Evolutionary conservation across 2,888 invertebrate genomes (phyloP).

Genomic region (Sminthurinus aureus): DNA sequence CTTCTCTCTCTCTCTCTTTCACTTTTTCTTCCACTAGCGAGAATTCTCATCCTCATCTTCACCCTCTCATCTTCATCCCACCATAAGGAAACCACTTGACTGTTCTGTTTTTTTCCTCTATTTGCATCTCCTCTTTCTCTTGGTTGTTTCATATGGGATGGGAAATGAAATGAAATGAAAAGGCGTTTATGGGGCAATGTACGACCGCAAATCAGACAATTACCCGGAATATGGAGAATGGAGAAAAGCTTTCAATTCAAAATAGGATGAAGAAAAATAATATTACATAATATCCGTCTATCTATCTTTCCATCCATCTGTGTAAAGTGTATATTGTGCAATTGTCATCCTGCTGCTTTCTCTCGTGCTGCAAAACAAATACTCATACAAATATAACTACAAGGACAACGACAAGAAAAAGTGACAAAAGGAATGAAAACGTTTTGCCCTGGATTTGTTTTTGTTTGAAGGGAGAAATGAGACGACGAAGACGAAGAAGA

Average conservation of each 20-base stretch:
- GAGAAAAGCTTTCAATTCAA: conserved; percentile 8
- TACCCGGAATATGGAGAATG: background rate
- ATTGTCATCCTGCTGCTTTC: background rate
- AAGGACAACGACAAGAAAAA: background rate
- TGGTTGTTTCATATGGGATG: background rate
- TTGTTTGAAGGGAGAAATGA: background rate
- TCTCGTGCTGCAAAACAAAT: background rate
- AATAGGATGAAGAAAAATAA: conserved; percentile 2
- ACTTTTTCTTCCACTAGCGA: too few species aligned
- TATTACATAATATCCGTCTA: background rate
- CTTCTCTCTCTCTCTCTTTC: too few species aligned
- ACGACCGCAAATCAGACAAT: conserved; percentile 8
- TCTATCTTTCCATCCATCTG: too few species aligned
- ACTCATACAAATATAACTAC: background rate
- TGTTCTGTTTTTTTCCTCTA: too few species aligned
- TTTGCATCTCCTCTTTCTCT: too few species aligned
- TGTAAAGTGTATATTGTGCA: too few species aligned
- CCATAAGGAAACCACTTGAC: too few species aligned
- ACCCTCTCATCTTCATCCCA: background rate
- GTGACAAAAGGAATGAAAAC: background rate
- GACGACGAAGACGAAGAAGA: background rate
- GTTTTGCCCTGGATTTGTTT: background rate
- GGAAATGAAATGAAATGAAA: too few species aligned
- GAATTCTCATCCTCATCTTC: background rate
- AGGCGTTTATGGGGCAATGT: background rate